Conservation (phyloP, 1,140 invertebrate genomes). For the Periplaneta americana region DNA sequence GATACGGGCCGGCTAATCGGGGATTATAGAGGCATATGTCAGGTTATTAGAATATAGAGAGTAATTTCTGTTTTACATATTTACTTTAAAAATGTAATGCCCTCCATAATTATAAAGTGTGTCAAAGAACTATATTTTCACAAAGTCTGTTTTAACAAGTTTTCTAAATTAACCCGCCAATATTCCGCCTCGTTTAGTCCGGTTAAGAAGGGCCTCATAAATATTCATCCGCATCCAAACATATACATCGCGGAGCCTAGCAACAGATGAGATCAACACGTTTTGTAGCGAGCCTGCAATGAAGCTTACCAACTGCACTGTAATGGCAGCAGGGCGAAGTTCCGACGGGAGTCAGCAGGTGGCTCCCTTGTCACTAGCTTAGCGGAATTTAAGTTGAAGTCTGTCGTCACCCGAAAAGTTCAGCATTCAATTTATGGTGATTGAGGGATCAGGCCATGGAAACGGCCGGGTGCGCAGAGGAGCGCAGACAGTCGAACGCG, state of each 20-base stretch:
- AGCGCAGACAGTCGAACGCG: not conserved
- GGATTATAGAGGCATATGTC: too few species aligned
- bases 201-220: not conserved
- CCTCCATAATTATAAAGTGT: not conserved
- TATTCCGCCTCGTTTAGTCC: not conserved
- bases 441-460: not conserved
- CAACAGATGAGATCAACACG: not conserved
- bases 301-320: not conserved
- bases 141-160: not conserved
- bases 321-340: not conserved
- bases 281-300: not conserved
- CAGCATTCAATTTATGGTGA: not conserved
- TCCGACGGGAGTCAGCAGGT: not conserved
- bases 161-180: not conserved
- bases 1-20: too few species aligned
- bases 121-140: not conserved
- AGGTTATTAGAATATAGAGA: too few species aligned
- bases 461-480: not conserved
- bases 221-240: not conserved
- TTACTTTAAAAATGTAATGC: too few species aligned
- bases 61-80: too few species aligned
- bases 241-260: not conserved
- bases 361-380: not conserved
- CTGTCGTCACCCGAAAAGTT: not conserved
- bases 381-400: not conserved